A percentile compares a stretch with the other conserved stretches of the same genome.
Conservation (phyloP, 2,797 vertebrate species). For the Pseudotriccus pelzelni region DNA sequence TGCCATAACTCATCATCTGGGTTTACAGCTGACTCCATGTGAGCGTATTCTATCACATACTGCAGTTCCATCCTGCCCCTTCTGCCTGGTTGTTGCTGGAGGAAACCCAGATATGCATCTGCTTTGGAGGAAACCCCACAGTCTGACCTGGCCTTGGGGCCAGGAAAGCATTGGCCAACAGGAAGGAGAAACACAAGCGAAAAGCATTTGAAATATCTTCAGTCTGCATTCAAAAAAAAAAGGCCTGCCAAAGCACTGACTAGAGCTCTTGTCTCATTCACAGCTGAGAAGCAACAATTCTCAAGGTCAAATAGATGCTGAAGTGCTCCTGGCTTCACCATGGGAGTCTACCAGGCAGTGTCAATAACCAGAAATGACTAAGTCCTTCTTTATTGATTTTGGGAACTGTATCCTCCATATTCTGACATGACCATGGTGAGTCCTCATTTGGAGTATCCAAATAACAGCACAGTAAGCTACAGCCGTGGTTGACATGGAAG, state of each 20-base stretch:
- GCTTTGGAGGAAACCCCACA: background rate
- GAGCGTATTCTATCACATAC: background rate
- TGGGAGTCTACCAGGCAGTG: background rate
- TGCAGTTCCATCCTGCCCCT: background rate
- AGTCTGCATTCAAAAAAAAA: background rate
- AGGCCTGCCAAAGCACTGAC: background rate
- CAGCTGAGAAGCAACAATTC: background rate
- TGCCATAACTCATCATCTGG: background rate
- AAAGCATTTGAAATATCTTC: background rate
- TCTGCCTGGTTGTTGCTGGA: background rate
- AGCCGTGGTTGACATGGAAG: background rate
- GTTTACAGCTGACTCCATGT: background rate
- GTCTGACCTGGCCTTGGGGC: background rate
- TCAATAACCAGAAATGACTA: background rate
- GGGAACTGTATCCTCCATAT: background rate
- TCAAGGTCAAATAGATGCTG: background rate
- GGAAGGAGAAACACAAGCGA: background rate
- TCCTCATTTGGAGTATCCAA: background rate
- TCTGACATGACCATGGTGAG: background rate
- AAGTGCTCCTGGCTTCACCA: background rate
- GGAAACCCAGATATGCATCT: background rate
- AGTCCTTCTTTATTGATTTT: background rate
- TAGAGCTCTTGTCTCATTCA: background rate
- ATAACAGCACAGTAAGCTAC: background rate
- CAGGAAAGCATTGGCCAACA: accelerated